Percentiles rank a stretch among this genome's conserved stretches.
Evolutionary conservation across 2,797 vertebrate species (phyloP).

Genomic region (Anguilla marmorata): DNA sequence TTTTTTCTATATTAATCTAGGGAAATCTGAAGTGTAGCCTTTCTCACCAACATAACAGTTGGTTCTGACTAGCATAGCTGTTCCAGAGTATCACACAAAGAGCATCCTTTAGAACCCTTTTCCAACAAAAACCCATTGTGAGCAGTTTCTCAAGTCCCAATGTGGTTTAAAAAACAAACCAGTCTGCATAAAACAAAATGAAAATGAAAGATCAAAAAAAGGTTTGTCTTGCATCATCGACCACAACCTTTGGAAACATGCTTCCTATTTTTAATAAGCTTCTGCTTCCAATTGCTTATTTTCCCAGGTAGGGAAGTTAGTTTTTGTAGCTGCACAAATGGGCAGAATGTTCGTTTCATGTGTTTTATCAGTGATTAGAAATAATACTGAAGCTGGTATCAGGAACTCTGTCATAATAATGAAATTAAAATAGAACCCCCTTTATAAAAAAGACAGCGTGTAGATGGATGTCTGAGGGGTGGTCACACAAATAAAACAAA

Average conservation of each 20-base stretch:
- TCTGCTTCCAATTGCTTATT: background rate
- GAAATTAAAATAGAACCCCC: background rate
- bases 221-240: background rate
- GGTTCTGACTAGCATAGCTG: background rate
- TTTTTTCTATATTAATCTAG: background rate
- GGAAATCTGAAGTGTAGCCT: background rate
- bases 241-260: background rate
- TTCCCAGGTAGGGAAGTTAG: background rate
- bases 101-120: background rate
- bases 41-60: background rate
- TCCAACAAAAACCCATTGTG: background rate
- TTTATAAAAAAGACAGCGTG: background rate
- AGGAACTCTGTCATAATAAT: background rate
- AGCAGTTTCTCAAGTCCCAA: background rate
- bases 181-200: background rate
- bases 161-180: background rate
- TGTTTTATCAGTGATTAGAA: background rate
- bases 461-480: background rate
- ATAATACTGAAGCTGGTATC: background rate
- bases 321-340: background rate
- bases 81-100: background rate
- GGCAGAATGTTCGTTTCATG: background rate
- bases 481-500: conserved; percentile 20
- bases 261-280: background rate
- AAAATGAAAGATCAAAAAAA: background rate